Evolutionary conservation across 1,140 invertebrate species (phyloP), one percentile per base, ranked within the genome.

Genomic region (Drosophila eugracilis): DNA sequence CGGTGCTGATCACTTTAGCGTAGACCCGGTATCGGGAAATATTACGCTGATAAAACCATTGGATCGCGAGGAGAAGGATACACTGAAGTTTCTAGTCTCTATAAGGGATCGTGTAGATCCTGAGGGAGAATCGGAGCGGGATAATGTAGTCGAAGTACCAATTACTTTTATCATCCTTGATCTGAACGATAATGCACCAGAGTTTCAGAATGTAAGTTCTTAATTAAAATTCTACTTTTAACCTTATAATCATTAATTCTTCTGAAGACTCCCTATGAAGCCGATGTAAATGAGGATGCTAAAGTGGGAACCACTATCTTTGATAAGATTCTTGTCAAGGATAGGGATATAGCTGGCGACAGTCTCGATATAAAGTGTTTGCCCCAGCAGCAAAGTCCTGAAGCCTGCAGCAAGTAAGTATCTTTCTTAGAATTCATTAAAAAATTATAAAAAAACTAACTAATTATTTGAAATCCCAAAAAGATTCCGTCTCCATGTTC

Each of bases 161-260:
- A 94, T 97, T 15, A 95, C 95, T 41, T 95, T 97, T 37, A 97
- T 97, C 19, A 94, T 98, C 30, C 91, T 96, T 4, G 97, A 98
- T 89, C 95, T 96, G 76, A 98, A 98, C 90, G 97, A 98, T 80
- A 97, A 97, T 92, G 92, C 96, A 22, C 97, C 97, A 4, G 93
- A 94, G 55, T 97, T 97, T 92, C 93, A 95, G 92, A 94, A 95
- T 92, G 95, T 96, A 92, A 76, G 70, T 32, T 15, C 19, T n/a
- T n/a, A n/a, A n/a, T n/a, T n/a, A n/a, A n/a, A n/a, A n/a, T n/a
- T n/a, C n/a, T n/a, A 28, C 0, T 26, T 4, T 9, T 24, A 15
- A 42, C 4, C 36, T 10, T 7, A 7, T 3, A 17, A 17, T 42
- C 6, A 3, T 36, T 32, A 34, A 5, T 24, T 0, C 12, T 22